Evolutionary conservation across 2,797 vertebrate species (phyloP).

Genomic region (Acipenser transmontanus): DNA sequence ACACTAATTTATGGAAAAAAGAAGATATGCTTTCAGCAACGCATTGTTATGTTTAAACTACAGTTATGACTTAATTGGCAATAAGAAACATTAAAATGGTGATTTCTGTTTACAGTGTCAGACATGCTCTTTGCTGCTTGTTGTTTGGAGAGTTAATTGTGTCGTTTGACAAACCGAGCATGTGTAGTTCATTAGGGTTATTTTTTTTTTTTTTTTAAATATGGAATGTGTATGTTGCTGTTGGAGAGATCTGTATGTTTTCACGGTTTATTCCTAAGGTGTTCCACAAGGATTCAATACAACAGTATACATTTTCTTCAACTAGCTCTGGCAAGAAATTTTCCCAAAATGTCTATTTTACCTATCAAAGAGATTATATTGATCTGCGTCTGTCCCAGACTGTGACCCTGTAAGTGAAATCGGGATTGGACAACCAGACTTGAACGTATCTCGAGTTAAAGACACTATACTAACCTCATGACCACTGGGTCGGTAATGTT

Average conservation of each 20-base stretch:
- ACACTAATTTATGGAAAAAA: constrained; percentile 26
- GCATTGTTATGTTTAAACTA: constrained; percentile 41
- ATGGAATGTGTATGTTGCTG: no score
- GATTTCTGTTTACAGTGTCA: no score
- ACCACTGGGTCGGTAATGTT: neutral
- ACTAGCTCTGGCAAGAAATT: constrained; percentile 4
- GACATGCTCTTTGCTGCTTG: no score
- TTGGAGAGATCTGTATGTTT: constrained; percentile 26
- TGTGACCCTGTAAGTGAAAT: neutral
- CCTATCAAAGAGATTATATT: constrained; percentile 34
- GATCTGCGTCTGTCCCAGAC: constrained; percentile 9
- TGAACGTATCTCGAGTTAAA: neutral
- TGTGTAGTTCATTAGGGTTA: no score
- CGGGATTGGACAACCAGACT: neutral
- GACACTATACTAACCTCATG: neutral
- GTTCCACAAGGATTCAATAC: constrained; percentile 18
- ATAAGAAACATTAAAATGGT: constrained; percentile 17
- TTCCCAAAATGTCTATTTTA: neutral
- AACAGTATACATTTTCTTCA: constrained; percentile 21
- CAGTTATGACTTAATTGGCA: constrained; percentile 32
- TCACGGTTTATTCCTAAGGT: constrained; percentile 36
- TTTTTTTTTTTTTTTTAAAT: no score
- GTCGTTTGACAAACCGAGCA: no score
- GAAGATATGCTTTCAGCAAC: constrained; percentile 21
- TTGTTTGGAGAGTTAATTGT: no score